Evolutionary conservation across 2,113 vertebrate species (phyloP), one percentile per base, ranked within the genome.

Genomic region (Sarotherodon lohbergeri): DNA sequence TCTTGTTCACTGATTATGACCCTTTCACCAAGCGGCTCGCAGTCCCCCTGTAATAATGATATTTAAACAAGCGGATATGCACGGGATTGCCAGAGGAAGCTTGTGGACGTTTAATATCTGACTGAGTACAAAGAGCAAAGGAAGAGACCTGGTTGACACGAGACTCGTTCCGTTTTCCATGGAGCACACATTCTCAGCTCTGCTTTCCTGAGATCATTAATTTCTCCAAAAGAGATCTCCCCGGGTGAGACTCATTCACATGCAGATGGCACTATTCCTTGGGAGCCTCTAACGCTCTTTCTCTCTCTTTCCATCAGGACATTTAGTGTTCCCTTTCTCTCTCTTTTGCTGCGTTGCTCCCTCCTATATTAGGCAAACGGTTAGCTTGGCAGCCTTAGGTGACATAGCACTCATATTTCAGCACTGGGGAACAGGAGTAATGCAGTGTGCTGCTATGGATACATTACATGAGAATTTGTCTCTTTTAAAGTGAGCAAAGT

Each of bases 141-240:
- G 90, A 93, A 93, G 88, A 87, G 86, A 90, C 81, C 82, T 48
- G 56, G 88, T 85, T 93, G 94, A 93, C 41, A 81, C 76, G 86
- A 93, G 90, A 89, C 59, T 87, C 39, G 54, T 76, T 91, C 81
- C 87, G 78, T 90, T 90, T 92, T 91, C 83, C 86, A 83, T 3
- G 73, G 83, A 94, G 92, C 90, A 82, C 85, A 73, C 83, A 66
- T 93, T 82, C 90, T 94, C 90, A 90, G 87, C 93, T 95, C 96
- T 94, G 90, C 92, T 92, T 95, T 96, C 91, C 89, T 89, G 87
- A 96, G 93, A 97, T 96, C 96, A 96, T 97, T 97, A 95, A 96
- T 96, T 96, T 95, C 89, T 95, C 93, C 93, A 93, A 96, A 96
- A 96, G 94, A 96, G 92, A 96, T 95, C 93, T 96, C 94, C 93